phyloP scores from a whole-genome alignment of 2,113 vertebrate species.

The Callopanchax toddi region DNA sequence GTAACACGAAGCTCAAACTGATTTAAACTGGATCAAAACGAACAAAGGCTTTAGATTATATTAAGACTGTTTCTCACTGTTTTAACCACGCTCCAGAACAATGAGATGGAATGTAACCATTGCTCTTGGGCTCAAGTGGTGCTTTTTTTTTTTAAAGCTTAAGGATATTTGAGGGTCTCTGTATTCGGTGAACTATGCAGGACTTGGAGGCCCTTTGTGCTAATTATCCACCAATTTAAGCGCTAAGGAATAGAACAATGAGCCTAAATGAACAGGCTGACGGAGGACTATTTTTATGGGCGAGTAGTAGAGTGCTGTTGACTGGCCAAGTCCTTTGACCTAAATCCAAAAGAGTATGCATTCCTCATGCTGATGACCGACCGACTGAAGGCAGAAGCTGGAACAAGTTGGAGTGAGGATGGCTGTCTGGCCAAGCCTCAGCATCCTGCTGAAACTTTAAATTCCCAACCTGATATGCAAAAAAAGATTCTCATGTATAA shows the following conservation, averaged over 20 bases:
- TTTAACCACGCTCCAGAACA: not conserved
- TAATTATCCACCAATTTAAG: constrained; percentile 21
- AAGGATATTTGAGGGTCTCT: constrained; percentile 2
- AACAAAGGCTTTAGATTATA: not conserved
- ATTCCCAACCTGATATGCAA: not conserved
- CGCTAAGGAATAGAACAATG: constrained; percentile 1
- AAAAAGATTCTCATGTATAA: not conserved
- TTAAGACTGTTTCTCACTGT: not conserved
- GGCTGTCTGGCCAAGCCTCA: not conserved
- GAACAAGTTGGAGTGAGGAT: constrained; percentile 3
- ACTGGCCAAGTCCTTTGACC: constrained; percentile 34
- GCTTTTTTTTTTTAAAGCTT: constrained; percentile 3
- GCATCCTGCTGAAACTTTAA: not conserved
- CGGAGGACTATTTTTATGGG: not conserved
- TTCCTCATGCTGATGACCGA: constrained; percentile 23
- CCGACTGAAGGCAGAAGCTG: constrained; percentile 11
- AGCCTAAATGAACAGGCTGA: constrained; percentile 5
- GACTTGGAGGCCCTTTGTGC: not conserved
- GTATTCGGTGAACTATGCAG: constrained; percentile 5
- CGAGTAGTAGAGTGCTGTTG: constrained; percentile 1
- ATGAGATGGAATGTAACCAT: not conserved
- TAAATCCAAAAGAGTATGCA: constrained; percentile 16
- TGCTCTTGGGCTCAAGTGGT: constrained; percentile 1
- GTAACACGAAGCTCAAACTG: constrained; percentile 33
- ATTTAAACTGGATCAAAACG: constrained; percentile 16